These are phyloP conservation scores for Enteromius afrohamiltoni DNA, from an alignment of 2,797 vertebrate genomes.

Conservation along the genomic window DNA sequence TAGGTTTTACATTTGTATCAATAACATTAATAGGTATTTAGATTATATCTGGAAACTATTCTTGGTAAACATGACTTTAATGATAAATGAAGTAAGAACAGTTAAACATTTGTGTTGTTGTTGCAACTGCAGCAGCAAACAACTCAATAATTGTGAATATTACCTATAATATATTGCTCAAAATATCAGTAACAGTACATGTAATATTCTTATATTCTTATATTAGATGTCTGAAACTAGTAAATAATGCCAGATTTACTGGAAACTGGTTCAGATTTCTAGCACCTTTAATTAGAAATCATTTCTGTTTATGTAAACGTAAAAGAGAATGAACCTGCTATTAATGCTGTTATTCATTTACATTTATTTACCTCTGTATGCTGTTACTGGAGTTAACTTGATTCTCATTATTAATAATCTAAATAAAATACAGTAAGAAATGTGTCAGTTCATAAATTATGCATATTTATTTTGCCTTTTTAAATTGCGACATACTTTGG, in stretches of 20 bases:
- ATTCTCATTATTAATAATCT: not conserved
- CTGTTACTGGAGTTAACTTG: not conserved
- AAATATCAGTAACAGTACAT: no score
- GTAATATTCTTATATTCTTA: no score
- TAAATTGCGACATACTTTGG: not conserved
- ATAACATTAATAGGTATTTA: not conserved
- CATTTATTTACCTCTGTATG: not conserved
- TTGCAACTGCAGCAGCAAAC: not conserved
- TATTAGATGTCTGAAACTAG: not conserved
- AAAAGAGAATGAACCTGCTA: not conserved
- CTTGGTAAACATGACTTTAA: not conserved
- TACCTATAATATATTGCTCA: no score
- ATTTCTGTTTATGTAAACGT: slow-evolving; percentile 19
- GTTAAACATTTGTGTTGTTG: not conserved
- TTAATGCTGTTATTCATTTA: not conserved
- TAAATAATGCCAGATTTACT: not conserved
- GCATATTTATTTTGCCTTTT: not conserved
- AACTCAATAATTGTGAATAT: not conserved
- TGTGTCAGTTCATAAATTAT: not conserved
- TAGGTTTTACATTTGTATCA: not conserved
- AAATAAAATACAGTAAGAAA: not conserved
- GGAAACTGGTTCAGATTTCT: slow-evolving; percentile 40
- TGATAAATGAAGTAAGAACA: not conserved
- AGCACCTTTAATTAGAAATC: slow-evolving; percentile 23
- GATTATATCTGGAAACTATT: not conserved